A percentile compares a stretch with the other conserved stretches of the same genome.
phyloP scores from a whole-genome alignment of 2,888 invertebrate species.

The Hipparchia semele region DNA sequence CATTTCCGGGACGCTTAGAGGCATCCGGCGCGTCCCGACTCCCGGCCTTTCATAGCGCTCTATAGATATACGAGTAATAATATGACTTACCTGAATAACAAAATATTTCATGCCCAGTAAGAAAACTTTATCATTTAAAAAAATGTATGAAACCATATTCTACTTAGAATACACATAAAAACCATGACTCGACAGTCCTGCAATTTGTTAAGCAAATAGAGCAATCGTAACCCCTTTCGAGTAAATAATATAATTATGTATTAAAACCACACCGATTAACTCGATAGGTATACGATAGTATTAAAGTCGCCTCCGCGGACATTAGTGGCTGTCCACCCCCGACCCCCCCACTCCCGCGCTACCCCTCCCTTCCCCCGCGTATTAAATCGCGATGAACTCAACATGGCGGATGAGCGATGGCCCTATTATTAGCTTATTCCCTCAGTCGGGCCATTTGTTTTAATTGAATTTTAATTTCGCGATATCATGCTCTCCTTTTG shows the following conservation, averaged over 20 bases:
- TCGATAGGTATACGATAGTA: background rate
- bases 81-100: background rate
- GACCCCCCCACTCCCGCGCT: background rate
- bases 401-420: slow-evolving; percentile 28
- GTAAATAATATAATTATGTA: background rate
- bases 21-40: background rate
- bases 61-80: background rate
- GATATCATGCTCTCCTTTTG: background rate
- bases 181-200: background rate
- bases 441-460: slow-evolving; percentile 21
- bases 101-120: background rate
- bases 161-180: too few relatives aligned
- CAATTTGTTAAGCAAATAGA: background rate
- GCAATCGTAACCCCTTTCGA: background rate
- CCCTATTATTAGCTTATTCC: slow-evolving; percentile 20
- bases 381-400: slow-evolving; percentile 26
- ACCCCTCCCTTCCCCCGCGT: background rate
- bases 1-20: background rate
- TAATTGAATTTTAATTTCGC: slow-evolving; percentile 26
- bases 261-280: slow-evolving; percentile 9
- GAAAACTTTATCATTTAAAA: too few relatives aligned
- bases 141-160: too few relatives aligned
- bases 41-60: background rate
- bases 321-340: slow-evolving; percentile 8
- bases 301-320: slow-evolving; percentile 27